Evolutionary conservation across 2,797 vertebrate genomes (phyloP).

Genomic region (Micropoecilia bifurca): DNA sequence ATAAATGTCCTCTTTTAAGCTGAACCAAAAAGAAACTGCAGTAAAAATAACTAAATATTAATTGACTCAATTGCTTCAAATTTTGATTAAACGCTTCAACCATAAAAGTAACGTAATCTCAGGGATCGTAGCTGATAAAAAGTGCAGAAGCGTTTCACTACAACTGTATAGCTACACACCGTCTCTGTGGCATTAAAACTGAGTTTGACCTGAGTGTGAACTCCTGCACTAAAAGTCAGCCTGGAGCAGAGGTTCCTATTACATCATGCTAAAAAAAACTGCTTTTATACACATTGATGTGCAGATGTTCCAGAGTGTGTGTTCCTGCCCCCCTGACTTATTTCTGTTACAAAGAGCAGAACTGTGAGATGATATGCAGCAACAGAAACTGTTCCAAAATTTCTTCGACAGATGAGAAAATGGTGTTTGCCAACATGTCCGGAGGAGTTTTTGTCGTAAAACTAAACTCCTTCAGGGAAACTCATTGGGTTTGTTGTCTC

Average conservation of each 20-base stretch:
- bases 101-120: neutral
- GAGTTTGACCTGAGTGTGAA: neutral
- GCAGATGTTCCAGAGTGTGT: neutral
- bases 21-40: neutral
- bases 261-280: neutral
- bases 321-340: neutral
- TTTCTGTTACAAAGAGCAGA: neutral
- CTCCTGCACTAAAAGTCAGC: neutral
- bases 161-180: neutral
- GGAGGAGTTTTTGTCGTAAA: neutral
- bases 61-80: neutral
- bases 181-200: neutral
- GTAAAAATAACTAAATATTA: neutral
- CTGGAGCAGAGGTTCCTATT: neutral
- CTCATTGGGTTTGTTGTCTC: neutral
- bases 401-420: neutral
- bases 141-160: neutral
- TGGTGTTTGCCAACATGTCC: neutral
- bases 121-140: neutral
- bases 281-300: neutral
- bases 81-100: too few species aligned
- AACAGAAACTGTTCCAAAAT: neutral
- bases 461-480: neutral
- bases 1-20: neutral
- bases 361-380: neutral